Evolutionary conservation across 1,140 invertebrate species (phyloP).

Genomic region (Zaprionus davidi): DNA sequence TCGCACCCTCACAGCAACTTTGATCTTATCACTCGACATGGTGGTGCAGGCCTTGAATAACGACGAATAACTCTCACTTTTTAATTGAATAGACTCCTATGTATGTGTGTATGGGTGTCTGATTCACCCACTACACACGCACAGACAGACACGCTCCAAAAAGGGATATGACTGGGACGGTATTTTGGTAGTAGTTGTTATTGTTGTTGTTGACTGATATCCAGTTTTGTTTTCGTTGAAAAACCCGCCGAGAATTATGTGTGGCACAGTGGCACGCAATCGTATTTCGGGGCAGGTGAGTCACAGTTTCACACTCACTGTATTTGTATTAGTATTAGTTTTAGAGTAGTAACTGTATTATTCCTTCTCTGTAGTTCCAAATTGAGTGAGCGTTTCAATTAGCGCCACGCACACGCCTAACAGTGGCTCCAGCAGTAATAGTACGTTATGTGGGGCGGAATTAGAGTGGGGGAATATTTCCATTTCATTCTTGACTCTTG

Average conservation of each 20-base stretch:
- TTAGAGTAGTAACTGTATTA: slow-evolving; percentile 19
- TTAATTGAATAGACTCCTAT: slow-evolving; percentile 36
- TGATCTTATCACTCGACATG: slow-evolving; percentile 91
- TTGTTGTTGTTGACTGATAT: slow-evolving; percentile 40
- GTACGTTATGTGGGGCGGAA: slow-evolving; percentile 37
- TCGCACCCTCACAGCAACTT: slow-evolving; percentile 97
- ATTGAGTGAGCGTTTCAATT: slow-evolving; percentile 72
- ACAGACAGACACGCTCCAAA: background rate
- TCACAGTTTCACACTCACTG: slow-evolving; percentile 15
- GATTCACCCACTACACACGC: slow-evolving; percentile 37
- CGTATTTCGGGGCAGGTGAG: slow-evolving; percentile 39
- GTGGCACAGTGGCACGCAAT: slow-evolving; percentile 48
- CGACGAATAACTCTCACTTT: slow-evolving; percentile 22
- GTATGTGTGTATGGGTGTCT: slow-evolving; percentile 29
- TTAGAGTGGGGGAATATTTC: slow-evolving; percentile 52
- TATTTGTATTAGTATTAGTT: slow-evolving; percentile 17
- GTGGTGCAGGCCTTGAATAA: slow-evolving; percentile 38
- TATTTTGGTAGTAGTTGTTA: slow-evolving; percentile 26
- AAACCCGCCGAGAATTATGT: slow-evolving; percentile 47
- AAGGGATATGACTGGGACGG: slow-evolving; percentile 43
- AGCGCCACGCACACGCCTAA: slow-evolving; percentile 68
- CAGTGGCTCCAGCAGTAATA: slow-evolving; percentile 35
- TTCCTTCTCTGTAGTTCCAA: slow-evolving; percentile 29
- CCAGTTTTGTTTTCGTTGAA: slow-evolving; percentile 20
- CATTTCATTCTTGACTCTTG: slow-evolving; percentile 77